Conservation (phyloP, 1,140 invertebrate genomes). For the Bombus consobrinus region DNA sequence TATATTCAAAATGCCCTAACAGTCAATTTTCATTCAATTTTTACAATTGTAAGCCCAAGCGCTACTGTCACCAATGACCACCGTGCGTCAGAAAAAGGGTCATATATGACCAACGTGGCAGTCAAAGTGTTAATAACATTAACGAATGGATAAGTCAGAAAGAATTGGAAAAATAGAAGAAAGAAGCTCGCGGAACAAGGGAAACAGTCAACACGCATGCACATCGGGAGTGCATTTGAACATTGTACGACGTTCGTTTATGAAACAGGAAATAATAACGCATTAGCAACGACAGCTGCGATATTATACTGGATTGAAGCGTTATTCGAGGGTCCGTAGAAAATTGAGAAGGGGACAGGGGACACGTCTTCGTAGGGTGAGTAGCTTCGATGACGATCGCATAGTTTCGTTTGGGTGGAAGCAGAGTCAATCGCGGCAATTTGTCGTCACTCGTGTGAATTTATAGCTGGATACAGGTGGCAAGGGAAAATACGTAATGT, state of each 20-base stretch:
- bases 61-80: too few relatives aligned
- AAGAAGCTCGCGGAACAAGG: not conserved
- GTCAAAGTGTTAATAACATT: not conserved
- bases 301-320: conserved; percentile 62
- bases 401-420: conserved; percentile 36
- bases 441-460: conserved; percentile 36
- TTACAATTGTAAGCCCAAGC: too few relatives aligned
- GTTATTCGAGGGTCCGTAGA: conserved; percentile 56
- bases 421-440: conserved; percentile 52
- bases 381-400: conserved; percentile 11
- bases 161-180: not conserved
- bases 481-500: not conserved
- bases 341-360: conserved; percentile 29
- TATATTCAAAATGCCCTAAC: too few relatives aligned
- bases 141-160: too few relatives aligned
- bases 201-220: not conserved
- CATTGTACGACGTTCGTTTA: conserved; percentile 31
- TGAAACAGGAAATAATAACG: conserved; percentile 63
- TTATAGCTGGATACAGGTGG: conserved; percentile 23
- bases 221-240: conserved; percentile 5
- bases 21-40: too few relatives aligned
- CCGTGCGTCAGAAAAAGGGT: too few relatives aligned
- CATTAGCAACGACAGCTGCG: conserved; percentile 66
- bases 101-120: too few relatives aligned
- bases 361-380: not conserved